These are phyloP conservation scores for Colletes collaris DNA, from an alignment of 2,888 invertebrate genomes.

Conservation along the genomic window DNA sequence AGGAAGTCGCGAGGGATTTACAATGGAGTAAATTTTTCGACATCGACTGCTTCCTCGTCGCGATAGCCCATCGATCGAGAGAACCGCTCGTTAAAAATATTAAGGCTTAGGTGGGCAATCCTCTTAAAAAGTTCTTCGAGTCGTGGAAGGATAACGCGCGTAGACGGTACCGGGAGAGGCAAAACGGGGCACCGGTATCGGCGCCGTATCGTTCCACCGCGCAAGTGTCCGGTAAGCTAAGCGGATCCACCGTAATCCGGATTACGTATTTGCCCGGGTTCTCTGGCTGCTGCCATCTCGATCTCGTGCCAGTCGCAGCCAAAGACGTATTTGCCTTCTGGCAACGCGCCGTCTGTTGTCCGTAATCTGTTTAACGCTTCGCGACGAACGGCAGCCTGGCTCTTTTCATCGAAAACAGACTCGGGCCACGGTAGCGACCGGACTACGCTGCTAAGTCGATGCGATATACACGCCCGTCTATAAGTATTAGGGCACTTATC, in stretches of 20 bases:
- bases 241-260: constrained; percentile 83
- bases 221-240: constrained; percentile 82
- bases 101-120: constrained; percentile 68
- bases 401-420: constrained; percentile 18
- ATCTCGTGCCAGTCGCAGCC: constrained; percentile 75
- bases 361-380: constrained; percentile 75
- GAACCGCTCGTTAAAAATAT: constrained; percentile 71
- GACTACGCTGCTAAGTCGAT: too few species aligned
- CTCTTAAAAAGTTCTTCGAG: constrained; percentile 68
- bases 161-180: constrained; percentile 11
- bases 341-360: constrained; percentile 73
- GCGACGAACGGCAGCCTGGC: constrained; percentile 8
- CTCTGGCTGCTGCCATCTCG: constrained; percentile 77
- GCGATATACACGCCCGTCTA: neutral
- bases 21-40: constrained; percentile 36
- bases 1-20: constrained; percentile 15
- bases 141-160: constrained; percentile 46
- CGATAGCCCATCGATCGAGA: constrained; percentile 30
- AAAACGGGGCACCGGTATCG: constrained; percentile 68
- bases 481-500: too few species aligned
- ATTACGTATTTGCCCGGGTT: constrained; percentile 81
- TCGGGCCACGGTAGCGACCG: neutral
- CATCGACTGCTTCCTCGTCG: constrained; percentile 14
- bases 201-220: constrained; percentile 77
- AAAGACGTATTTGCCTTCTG: constrained; percentile 80